Evolutionary conservation across 2,113 vertebrate genomes (phyloP).

Genomic region (Oreocharis arfaki): DNA sequence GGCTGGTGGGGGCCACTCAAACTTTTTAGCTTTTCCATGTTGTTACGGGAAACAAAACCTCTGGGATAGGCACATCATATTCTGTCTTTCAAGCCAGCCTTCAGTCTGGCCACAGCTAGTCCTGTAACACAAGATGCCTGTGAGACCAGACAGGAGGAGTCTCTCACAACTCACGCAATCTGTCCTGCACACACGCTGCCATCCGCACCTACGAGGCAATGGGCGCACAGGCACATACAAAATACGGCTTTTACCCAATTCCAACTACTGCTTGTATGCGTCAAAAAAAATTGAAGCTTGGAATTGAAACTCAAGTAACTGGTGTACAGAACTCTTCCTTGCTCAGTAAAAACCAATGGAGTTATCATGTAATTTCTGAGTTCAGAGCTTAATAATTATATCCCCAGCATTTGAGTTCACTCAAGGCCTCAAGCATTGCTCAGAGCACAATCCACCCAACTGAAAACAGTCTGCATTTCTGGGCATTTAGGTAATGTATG

Average conservation of each 20-base stretch:
- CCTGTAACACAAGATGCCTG: neutral
- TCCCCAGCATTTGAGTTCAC: neutral
- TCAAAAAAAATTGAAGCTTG: neutral
- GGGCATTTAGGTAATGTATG: conserved; percentile 27
- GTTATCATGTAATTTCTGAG: neutral
- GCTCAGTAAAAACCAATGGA: neutral
- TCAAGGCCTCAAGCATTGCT: neutral
- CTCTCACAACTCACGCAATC: accelerated
- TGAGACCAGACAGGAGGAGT: accelerated
- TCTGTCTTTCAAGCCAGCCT: neutral
- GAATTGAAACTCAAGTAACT: neutral
- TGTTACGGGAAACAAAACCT: accelerated
- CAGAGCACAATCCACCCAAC: neutral
- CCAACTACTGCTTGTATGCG: neutral
- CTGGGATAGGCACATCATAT: neutral
- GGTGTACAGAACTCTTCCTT: neutral
- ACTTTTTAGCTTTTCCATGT: neutral
- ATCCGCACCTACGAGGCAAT: accelerated
- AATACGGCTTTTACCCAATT: neutral
- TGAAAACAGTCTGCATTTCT: conserved; percentile 9
- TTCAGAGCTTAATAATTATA: neutral
- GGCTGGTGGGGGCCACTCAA: neutral
- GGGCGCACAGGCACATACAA: neutral
- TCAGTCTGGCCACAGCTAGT: neutral
- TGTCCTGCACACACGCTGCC: accelerated